Evolutionary conservation across 2,888 invertebrate genomes (phyloP), one percentile per base, ranked within the genome.

Genomic region (Thelaira solivaga): DNA sequence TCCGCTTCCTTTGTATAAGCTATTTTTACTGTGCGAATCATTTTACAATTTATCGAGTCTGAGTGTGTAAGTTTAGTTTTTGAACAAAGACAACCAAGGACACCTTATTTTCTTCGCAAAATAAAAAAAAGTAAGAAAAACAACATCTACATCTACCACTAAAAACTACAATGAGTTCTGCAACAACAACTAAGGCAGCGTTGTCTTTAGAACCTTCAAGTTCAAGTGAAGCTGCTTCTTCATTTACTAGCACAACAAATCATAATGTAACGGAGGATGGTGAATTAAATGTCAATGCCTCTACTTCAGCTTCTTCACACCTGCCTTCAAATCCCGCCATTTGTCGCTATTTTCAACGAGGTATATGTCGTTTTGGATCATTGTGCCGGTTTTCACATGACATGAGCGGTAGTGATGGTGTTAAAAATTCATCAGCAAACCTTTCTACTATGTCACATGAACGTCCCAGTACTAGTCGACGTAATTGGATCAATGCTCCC

Each of bases 401-500:
- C 68, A 62, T 84, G 16, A 36, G 61, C 6, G 68, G 57, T 62
- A 65, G 72, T n/a, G 81, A 82, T 55, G 45, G 24, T 22, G 49
- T 45, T 26, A 79, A 29, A 4, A 65, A 45, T 39, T n/a, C 36
- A 18, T 59, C 57, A 43, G 29, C 62, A 67, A 24, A 41, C 29
- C 20, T 10, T 26, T 26, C 43, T 16, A 34, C 11, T 2, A 31
- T 36, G n/a, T 22, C 49, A 24, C 43, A 36, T 51, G 73, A 67
- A 22, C 80, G 82, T 16, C 84, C 85, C 11, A 83, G 83, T 24
- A 85, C 85, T 22, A 87, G 87, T 34, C 72, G 76, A 31, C 69
- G 55, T 7, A 86, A 85, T 77, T 88, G 89, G 89, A 87, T 86
- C 11, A 85, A 88, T 80, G 88, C 88, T 16, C 87, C 89, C 8